Conservation (phyloP, 2,888 invertebrate species). For the Sicus ferrugineus region DNA sequence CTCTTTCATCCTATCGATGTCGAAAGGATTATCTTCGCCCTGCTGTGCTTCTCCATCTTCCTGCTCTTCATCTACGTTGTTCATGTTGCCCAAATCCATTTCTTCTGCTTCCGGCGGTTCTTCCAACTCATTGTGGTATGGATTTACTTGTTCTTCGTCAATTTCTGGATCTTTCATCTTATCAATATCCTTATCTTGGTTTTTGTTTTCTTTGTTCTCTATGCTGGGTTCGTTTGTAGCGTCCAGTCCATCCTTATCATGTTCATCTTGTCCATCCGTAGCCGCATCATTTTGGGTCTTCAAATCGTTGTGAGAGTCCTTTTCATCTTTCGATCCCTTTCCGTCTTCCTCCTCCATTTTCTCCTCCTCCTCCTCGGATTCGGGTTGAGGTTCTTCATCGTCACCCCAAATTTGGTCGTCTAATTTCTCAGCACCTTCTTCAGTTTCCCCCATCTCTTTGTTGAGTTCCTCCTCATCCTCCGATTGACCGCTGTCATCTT, state of each 20-base stretch:
- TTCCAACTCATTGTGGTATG: slow-evolving; percentile 81
- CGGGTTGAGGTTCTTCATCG: slow-evolving; percentile 82
- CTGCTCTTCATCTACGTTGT: slow-evolving; percentile 79
- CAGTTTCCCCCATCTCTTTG: slow-evolving; percentile 96
- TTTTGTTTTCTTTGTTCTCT: slow-evolving; percentile 58
- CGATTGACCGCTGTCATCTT: slow-evolving; percentile 71
- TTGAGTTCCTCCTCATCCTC: slow-evolving; percentile 83
- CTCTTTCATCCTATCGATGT: slow-evolving; percentile 81
- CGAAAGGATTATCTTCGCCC: slow-evolving; percentile 83
- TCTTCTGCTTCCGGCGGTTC: slow-evolving; percentile 84
- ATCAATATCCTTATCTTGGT: slow-evolving; percentile 75
- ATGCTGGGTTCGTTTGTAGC: slow-evolving; percentile 57
- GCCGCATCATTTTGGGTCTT: slow-evolving; percentile 67
- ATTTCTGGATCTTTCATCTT: slow-evolving; percentile 83
- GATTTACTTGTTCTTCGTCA: slow-evolving; percentile 81
- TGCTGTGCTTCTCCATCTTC: slow-evolving; percentile 67
- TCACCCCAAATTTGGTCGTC: slow-evolving; percentile 86
- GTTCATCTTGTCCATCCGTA: slow-evolving; percentile 66
- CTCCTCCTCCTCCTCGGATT: slow-evolving; percentile 68
- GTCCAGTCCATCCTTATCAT: slow-evolving; percentile 65
- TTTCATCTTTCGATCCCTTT: slow-evolving; percentile 80
- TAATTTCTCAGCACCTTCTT: slow-evolving; percentile 82
- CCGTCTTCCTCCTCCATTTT: slow-evolving; percentile 69
- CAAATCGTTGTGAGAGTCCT: slow-evolving; percentile 66
- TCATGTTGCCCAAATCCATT: slow-evolving; percentile 87